Evolutionary conservation across 2,888 invertebrate species (phyloP), one percentile per base, ranked within the genome.

Genomic region (Alcis repandata): DNA sequence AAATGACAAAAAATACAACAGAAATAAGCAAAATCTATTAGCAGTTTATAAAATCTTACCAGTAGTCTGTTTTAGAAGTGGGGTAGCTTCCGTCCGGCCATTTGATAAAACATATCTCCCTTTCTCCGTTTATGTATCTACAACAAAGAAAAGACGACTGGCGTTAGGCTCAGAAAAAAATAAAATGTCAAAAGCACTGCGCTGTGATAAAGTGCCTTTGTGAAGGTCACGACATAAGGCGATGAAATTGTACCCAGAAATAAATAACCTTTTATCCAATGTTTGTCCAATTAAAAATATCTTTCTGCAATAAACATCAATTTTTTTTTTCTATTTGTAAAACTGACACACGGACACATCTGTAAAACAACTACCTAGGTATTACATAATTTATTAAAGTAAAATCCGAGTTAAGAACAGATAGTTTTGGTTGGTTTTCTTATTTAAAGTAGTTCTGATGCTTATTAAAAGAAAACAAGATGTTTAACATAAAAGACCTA

Each of bases 61-160:
- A 92, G 79, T 95, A 95, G 83, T 95, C 95, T n/a, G 91, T 89
- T 75, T 82, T 91, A 6, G 95, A 95, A 49, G 93, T 90, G 1
- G 94, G 92, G 59, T 95, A 94, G 62, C 92, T 92, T 70, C 95
- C 95, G 74, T 95, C 95, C 0, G 95, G 95, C 95, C 95, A 95
- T 63, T 92, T 89, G 74, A 95, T 93, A 72, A 93, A 94, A 77
- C 95, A 95, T 70, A 95, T 91, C 65, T 94, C 94, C 67, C 95
- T 80, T 71, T 94, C 91, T 1, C 94, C 93, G 68, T 92, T 91
- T 56, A 91, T 85, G 72, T 93, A 93, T 76, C 92, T 93, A 69
- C 1, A 83, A 86, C 74, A 79, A 72, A 40, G 43, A 58, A 54
- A 56, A 54, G n/a, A 22, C 43, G 13, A 56, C 8, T 49, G 32